A percentile compares a stretch with the other conserved stretches of the same genome.
Evolutionary conservation across 1,140 invertebrate species (phyloP).

Genomic region (Drosophila asahinai): DNA sequence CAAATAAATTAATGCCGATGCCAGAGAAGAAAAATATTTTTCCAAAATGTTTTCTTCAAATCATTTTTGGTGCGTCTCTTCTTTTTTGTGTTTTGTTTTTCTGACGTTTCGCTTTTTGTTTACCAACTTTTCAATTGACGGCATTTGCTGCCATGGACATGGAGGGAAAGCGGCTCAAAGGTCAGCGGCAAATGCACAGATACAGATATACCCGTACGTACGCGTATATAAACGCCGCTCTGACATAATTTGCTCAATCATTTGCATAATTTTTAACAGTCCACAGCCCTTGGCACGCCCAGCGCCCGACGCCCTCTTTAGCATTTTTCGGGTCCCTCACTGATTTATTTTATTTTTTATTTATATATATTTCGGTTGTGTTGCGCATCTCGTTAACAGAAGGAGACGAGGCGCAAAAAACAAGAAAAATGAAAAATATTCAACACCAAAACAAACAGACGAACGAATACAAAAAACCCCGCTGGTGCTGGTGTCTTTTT

Average conservation of each 20-base stretch:
- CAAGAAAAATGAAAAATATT: slow-evolving; percentile 52
- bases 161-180: slow-evolving; percentile 47
- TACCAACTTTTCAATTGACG: slow-evolving; percentile 72
- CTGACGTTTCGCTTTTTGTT: slow-evolving; percentile 37
- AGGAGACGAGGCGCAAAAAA: slow-evolving; percentile 43
- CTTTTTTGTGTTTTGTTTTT: slow-evolving; percentile 29
- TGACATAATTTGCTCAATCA: slow-evolving; percentile 82
- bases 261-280: slow-evolving; percentile 78
- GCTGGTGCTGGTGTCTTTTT: slow-evolving; percentile 9
- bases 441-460: slow-evolving; percentile 67
- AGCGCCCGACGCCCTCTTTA: background rate
- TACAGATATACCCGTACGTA: slow-evolving; percentile 13
- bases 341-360: slow-evolving; percentile 48
- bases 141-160: slow-evolving; percentile 68
- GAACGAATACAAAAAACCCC: slow-evolving; percentile 11
- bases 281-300: slow-evolving; percentile 51
- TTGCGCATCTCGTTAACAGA: slow-evolving; percentile 70
- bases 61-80: slow-evolving; percentile 33
- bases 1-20: slow-evolving; percentile 52
- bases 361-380: slow-evolving; percentile 47
- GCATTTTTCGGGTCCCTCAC: slow-evolving; percentile 33
- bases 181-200: slow-evolving; percentile 56
- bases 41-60: slow-evolving; percentile 47
- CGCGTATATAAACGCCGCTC: slow-evolving; percentile 36
- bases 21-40: slow-evolving; percentile 43